Conservation (phyloP, 2,113 vertebrate species). For the Tursiops truncatus region DNA sequence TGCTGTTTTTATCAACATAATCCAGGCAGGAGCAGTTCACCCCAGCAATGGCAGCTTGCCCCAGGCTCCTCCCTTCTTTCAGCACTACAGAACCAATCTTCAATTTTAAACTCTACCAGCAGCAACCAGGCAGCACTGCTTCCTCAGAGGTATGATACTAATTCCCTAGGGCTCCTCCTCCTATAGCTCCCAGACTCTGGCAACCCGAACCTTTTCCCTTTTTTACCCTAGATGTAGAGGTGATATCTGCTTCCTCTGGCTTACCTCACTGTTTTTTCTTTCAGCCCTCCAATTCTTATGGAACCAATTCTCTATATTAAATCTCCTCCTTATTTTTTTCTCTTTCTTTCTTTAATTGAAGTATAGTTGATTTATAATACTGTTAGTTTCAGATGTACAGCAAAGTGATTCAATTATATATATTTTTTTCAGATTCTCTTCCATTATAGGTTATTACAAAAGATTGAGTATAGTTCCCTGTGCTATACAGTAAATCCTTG, state of each 20-base stretch:
- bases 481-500: neutral
- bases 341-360: neutral
- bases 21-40: neutral
- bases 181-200: neutral
- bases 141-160: neutral
- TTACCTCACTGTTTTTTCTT: neutral
- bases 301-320: neutral
- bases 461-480: neutral
- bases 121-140: neutral
- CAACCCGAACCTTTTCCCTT: neutral
- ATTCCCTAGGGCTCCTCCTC: neutral
- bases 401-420: neutral
- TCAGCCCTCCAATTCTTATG: neutral
- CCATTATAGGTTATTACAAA: neutral
- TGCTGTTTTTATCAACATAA: neutral
- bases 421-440: neutral
- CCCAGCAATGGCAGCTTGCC: neutral
- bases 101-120: no score
- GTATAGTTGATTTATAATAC: neutral
- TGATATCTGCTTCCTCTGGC: neutral
- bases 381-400: neutral
- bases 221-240: neutral
- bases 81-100: neutral
- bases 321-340: neutral
- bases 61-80: neutral